A percentile compares a stretch with the other conserved stretches of the same genome.
These are phyloP conservation scores for Corythornis madagascariensis DNA, from an alignment of 2,113 vertebrate species.

Conservation along the genomic window DNA sequence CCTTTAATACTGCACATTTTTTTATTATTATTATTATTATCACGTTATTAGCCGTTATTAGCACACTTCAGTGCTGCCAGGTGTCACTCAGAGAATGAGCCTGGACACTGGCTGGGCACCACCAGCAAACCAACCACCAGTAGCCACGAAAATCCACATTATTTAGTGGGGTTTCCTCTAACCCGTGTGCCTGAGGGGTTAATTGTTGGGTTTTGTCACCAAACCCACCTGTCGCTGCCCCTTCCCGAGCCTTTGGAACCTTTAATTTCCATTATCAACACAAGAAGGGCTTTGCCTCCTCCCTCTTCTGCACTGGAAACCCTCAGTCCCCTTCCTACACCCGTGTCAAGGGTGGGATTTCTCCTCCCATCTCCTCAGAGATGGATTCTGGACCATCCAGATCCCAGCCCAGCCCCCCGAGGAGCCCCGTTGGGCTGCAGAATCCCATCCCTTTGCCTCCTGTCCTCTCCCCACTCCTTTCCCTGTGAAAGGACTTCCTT, in stretches of 20 bases:
- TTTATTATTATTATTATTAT: too few relatives aligned
- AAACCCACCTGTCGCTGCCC: neutral
- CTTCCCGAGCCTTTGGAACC: neutral
- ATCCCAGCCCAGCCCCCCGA: neutral
- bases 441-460: neutral
- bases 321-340: neutral
- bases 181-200: accelerated
- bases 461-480: neutral
- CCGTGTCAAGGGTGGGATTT: accelerated
- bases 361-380: accelerated
- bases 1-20: neutral
- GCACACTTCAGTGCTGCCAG: neutral
- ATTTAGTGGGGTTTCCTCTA: neutral
- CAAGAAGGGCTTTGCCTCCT: neutral
- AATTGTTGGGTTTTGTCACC: neutral
- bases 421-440: neutral
- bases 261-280: neutral
- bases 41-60: too few relatives aligned
- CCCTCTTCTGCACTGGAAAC: neutral
- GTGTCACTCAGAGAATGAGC: accelerated
- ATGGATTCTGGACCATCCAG: neutral
- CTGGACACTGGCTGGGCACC: accelerated
- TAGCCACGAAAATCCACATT: neutral
- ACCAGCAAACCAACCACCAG: neutral
- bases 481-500: neutral